Percentiles rank a stretch among this genome's conserved stretches.
Evolutionary conservation across 2,888 invertebrate genomes (phyloP).

Genomic region (Ferdinandea cuprea): DNA sequence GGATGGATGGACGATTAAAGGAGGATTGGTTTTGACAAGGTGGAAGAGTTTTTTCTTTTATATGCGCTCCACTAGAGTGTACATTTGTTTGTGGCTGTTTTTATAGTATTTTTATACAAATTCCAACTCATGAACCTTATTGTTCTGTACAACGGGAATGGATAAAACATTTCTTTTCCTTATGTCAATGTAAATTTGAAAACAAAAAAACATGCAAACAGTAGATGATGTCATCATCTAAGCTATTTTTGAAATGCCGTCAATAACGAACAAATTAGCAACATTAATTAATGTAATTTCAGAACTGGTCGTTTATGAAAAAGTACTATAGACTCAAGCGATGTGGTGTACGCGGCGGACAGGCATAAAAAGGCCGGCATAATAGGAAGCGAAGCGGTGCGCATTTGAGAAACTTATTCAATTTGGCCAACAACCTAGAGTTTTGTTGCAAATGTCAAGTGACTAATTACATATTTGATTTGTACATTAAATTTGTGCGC

Average conservation of each 20-base stretch:
- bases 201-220: too few relatives aligned
- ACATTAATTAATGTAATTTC: slow-evolving; percentile 39
- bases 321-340: slow-evolving; percentile 16
- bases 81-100: too few relatives aligned
- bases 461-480: slow-evolving; percentile 31
- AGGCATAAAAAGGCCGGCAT: background rate
- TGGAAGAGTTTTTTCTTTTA: too few relatives aligned
- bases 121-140: too few relatives aligned
- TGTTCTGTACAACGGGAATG: too few relatives aligned
- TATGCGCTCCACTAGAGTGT: too few relatives aligned
- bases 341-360: background rate
- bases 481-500: background rate
- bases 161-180: too few relatives aligned
- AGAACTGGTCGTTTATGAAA: slow-evolving; percentile 19
- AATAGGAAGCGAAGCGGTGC: slow-evolving; percentile 9
- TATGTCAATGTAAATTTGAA: background rate
- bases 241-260: slow-evolving; percentile 19
- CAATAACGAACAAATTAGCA: slow-evolving; percentile 45
- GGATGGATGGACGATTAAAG: background rate
- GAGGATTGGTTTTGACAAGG: background rate
- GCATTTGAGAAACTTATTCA: slow-evolving; percentile 20
- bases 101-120: too few relatives aligned
- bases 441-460: slow-evolving; percentile 39
- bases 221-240: slow-evolving; percentile 38
- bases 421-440: slow-evolving; percentile 26